phyloP scores from a whole-genome alignment of 2,888 invertebrate genomes.

The Drosophila paramelanica region DNA sequence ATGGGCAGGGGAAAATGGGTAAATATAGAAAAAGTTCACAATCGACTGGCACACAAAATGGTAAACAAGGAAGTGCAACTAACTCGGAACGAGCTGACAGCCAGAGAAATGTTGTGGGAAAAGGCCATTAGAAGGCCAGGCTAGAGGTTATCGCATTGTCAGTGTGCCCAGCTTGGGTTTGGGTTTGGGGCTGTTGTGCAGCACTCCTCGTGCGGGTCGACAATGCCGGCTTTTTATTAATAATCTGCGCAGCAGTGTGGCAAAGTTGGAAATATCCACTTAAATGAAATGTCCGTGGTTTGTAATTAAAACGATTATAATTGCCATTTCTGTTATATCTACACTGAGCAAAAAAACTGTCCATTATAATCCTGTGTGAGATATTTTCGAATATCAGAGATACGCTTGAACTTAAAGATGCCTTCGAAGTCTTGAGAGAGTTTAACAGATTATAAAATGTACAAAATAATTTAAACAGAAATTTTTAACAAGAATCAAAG shows the following conservation, averaged over 20 bases:
- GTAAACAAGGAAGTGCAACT: constrained; percentile 50
- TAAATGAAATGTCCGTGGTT: constrained; percentile 53
- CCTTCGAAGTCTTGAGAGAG: too few relatives aligned
- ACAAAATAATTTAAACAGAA: too few relatives aligned
- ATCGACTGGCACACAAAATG: constrained; percentile 35
- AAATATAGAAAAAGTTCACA: constrained; percentile 43
- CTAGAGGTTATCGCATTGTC: constrained; percentile 62
- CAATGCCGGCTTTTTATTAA: constrained; percentile 54
- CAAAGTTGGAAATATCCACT: constrained; percentile 50
- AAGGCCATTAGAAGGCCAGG: constrained; percentile 52
- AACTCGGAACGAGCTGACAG: constrained; percentile 10
- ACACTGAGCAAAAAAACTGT: constrained; percentile 40
- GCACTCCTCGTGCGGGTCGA: not conserved
- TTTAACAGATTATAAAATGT: too few relatives aligned
- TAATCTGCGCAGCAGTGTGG: constrained; percentile 40
- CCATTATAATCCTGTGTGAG: too few relatives aligned
- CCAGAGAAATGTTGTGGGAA: constrained; percentile 24
- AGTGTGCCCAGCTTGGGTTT: constrained; percentile 23
- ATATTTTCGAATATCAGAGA: too few relatives aligned
- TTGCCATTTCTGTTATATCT: constrained; percentile 41
- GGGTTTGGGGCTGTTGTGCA: not conserved
- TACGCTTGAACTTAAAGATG: too few relatives aligned
- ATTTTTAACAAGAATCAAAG: too few relatives aligned
- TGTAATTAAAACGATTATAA: constrained; percentile 73
- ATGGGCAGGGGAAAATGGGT: constrained; percentile 33